Base-by-base conservation (phyloP, 30 jellyfish, hydroid and myxozoan species). In the Turritopsis rubra region DNA sequence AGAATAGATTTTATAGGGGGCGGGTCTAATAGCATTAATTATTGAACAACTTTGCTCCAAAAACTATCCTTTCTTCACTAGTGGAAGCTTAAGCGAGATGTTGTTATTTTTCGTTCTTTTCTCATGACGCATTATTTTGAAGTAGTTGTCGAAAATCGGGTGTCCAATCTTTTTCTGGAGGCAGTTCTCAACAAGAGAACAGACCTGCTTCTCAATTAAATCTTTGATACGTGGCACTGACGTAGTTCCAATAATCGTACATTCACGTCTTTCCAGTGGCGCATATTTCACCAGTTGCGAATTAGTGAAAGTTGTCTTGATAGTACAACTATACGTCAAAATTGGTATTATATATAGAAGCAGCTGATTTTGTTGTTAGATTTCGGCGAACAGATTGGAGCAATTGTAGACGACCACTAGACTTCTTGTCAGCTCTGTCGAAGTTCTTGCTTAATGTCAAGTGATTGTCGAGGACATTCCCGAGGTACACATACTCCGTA, bases 201-300 rank as follows among this genome's bases (percentile, higher is more conserved):
- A 60, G 73, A 60, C 21, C 73, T 60, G 73, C 21, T 18, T 60
- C 73, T 60, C n/a, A n/a, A n/a, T n/a, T n/a, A n/a, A n/a, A n/a
- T n/a, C n/a, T n/a, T n/a, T n/a, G n/a, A n/a, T n/a, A n/a, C n/a
- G n/a, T n/a, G n/a, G n/a, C n/a, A n/a, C n/a, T n/a, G n/a, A n/a
- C n/a, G n/a, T n/a, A n/a, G n/a, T n/a, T n/a, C n/a, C n/a, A n/a
- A n/a, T n/a, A n/a, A n/a, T n/a, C 73, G 0, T 23, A 60, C 73
- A 60, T 60, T 0, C 73, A 60, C 0, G 21, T 60, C 73, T 60
- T 60, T 60, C 73, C 73, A 22, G 73, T 60, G 73, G 21, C 73
- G 73, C 73, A 60, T 60, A 60, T 60, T 54, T 54, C 72, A 54
- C 72, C 72, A 54, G 72, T 54, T 54, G 72, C 72, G 72, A 54